Evolutionary conservation across 2,888 invertebrate species (phyloP), one percentile per base, ranked within the genome.

Genomic region (Polydrusus tereticollis): DNA sequence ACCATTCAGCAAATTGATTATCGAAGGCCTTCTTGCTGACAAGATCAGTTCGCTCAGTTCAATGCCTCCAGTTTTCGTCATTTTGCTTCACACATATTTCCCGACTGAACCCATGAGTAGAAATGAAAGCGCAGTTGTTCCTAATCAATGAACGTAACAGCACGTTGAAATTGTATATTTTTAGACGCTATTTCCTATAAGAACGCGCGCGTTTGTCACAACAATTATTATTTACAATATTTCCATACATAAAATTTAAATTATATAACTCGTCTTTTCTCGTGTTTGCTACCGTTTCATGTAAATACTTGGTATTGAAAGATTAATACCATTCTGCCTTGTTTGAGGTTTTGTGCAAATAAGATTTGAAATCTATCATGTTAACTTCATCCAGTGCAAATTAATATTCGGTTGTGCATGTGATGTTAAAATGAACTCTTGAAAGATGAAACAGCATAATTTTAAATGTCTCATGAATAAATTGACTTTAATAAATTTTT

Each of bases 111-210:
- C 21, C 21, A 23, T n/a, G 23, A n/a, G 23, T 10, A 23, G 23
- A 47, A 47, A 6, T 16, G 41, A 2, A 43, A 41, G 60, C 60
- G 60, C 60, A 60, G 60, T 38, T 23, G 60, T 23, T 41, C 20
- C 38, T 5, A 43, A 60, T 26, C 60, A 43, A 41, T 60, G 60
- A 41, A 38, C 21, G n/a, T 10, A 43, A 14, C 1, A n/a, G 33
- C 43, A 41, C 21, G 60, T 10, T 41, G 20, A 16, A 16, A n/a
- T 41, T 43, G 60, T 60, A 7, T 60, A 41, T 60, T 43, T 60
- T 60, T 60, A 60, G 43, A 2, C 60, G 26, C 7, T 43, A 38
- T 20, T 60, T 16, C 12, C 23, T 23, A 41, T 21, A 43, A 21
- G 0, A 41, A 6, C 60, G 43, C 59, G 59, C 41, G 23, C 14